Conservation (phyloP, 2,797 vertebrate genomes). For the Hyperoplus lanceolatus region DNA sequence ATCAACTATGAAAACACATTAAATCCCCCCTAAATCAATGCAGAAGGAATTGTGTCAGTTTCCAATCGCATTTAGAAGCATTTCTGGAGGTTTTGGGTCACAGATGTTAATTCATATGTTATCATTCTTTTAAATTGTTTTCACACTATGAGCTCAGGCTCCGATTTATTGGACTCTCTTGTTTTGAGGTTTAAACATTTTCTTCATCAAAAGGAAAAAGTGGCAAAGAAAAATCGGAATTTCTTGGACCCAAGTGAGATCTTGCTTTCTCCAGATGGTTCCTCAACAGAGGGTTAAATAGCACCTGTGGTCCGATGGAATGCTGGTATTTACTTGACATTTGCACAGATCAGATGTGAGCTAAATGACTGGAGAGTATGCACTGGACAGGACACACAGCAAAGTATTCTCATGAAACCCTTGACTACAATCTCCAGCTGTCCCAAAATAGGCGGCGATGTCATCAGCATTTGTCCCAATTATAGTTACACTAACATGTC, state of each 20-base stretch:
- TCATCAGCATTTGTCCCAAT: conserved; percentile 36
- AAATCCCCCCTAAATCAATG: neutral
- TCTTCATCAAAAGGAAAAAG: neutral
- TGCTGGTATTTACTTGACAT: neutral
- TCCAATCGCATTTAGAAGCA: neutral
- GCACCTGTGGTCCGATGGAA: neutral
- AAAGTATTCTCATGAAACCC: conserved; percentile 15
- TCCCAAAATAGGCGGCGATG: neutral
- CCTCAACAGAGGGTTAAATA: conserved; percentile 8
- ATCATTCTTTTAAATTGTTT: conserved; percentile 39
- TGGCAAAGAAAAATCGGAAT: neutral
- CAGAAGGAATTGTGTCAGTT: conserved; percentile 25
- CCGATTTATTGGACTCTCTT: conserved; percentile 25
- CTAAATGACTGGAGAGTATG: neutral
- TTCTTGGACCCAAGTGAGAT: neutral
- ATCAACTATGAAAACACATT: neutral
- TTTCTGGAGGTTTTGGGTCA: conserved; percentile 7
- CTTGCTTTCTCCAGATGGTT: conserved; percentile 30
- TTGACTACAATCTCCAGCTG: conserved; percentile 31
- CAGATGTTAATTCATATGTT: conserved; percentile 24
- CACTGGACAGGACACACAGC: neutral
- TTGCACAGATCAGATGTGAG: conserved; percentile 22
- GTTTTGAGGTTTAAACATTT: conserved; percentile 1
- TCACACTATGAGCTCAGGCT: conserved; percentile 27
- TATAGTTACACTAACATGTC: conserved; percentile 10